Base-by-base conservation (phyloP, 1,140 invertebrate genomes). In the Penaeus vannamei region DNA sequence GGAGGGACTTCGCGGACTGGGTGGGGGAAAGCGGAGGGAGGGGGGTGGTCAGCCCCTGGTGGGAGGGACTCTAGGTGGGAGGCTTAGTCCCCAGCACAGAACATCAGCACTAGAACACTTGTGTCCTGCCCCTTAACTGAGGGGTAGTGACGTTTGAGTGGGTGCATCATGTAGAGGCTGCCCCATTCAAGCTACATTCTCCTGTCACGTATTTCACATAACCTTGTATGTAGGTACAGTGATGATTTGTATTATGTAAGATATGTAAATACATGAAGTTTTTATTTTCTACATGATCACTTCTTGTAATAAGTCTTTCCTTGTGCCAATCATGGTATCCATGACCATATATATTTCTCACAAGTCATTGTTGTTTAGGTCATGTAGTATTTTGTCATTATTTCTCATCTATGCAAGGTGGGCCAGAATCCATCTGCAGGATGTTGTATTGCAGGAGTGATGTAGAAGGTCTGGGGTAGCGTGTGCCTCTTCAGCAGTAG, bases 1-100 rank as follows among this genome's bases (percentile, higher is more conserved):
- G 87, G 87, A 85, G 82, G 83, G 83, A 85, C 82, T 82, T 80
- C 82, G 88, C 84, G 79, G 62, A 69, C 72, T 90, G 66, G 83
- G 84, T 80, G 64, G 88, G 80, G 64, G 76, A 76, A 69, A 80
- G 83, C 88, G 88, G 84, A 89, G 88, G 88, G 88, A 85, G 88
- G 88, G 88, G 88, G 88, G 84, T 84, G 87, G 84, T 90, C 84
- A 79, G 88, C 88, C 88, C 88, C 88, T 90, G 88, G 88, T 89
- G 88, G 84, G 88, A 82, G 88, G 84, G 84, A 82, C 84, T 85
- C 87, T 46, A 83, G 88, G 88, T 61, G 84, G 88, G 88, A 86
- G 84, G 62, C 42, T 80, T 53, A 69, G 77, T 80, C 84, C 76
- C 80, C 86, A 88, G 80, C 80, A 84, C 88, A 90, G 59, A 64